These are phyloP conservation scores for Drymonia ruficornis DNA, from an alignment of 2,888 invertebrate genomes.

Conservation along the genomic window DNA sequence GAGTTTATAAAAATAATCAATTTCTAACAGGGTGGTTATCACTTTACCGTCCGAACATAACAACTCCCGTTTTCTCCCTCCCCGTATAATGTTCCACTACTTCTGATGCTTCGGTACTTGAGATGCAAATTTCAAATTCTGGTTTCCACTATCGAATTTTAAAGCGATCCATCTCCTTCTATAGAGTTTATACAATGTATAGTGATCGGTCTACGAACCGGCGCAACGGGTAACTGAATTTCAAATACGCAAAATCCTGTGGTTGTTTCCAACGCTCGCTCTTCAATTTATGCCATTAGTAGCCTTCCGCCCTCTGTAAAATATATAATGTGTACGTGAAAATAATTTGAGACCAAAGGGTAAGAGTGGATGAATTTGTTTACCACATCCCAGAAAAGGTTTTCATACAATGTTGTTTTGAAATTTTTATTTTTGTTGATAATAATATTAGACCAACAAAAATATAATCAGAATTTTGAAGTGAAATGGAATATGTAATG, in stretches of 20 bases:
- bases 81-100: slow-evolving; percentile 39
- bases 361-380: slow-evolving; percentile 51
- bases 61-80: slow-evolving; percentile 24
- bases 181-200: slow-evolving; percentile 54
- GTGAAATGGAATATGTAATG: background rate
- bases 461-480: background rate
- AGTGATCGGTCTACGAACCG: slow-evolving; percentile 61
- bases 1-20: too few relatives aligned
- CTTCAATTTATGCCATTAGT: slow-evolving; percentile 78
- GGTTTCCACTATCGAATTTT: slow-evolving; percentile 55
- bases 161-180: slow-evolving; percentile 63
- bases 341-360: slow-evolving; percentile 57
- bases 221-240: slow-evolving; percentile 72
- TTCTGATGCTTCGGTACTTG: slow-evolving; percentile 44
- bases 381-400: slow-evolving; percentile 45
- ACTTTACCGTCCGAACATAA: too few relatives aligned
- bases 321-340: slow-evolving; percentile 58
- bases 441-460: slow-evolving; percentile 9
- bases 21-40: too few relatives aligned
- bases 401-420: slow-evolving; percentile 33
- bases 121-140: slow-evolving; percentile 62
- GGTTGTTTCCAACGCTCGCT: slow-evolving; percentile 68
- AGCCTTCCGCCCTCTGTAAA: slow-evolving; percentile 64
- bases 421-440: slow-evolving; percentile 29
- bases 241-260: slow-evolving; percentile 77